A percentile compares a stretch with the other conserved stretches of the same genome.
These are phyloP conservation scores for Magallana ariakensis DNA, from an alignment of 1,140 invertebrate genomes.

Conservation along the genomic window DNA sequence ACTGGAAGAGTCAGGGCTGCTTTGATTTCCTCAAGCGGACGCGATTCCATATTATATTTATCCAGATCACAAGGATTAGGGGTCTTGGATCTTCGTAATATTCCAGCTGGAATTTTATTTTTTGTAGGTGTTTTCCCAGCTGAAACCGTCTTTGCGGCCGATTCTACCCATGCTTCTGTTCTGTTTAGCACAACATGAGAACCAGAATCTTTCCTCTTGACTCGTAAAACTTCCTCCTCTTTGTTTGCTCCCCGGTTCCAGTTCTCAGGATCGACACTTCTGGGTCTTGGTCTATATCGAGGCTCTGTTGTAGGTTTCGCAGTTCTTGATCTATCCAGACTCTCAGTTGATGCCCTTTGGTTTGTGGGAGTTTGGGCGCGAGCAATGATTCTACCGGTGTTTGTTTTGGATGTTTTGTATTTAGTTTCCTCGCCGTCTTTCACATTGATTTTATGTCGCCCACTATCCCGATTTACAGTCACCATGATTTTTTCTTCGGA, in stretches of 20 bases:
- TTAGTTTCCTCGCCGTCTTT: conserved; percentile 49
- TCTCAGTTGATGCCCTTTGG: conserved; percentile 33
- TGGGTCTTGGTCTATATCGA: conserved; percentile 49
- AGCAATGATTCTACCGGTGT: conserved; percentile 52
- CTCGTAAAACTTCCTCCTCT: conserved; percentile 44
- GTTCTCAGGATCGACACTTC: conserved; percentile 58
- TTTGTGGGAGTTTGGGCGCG: conserved; percentile 39
- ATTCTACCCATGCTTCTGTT: conserved; percentile 73
- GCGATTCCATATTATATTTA: conserved; percentile 61
- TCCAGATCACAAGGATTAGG: conserved; percentile 66
- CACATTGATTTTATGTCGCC: conserved; percentile 57
- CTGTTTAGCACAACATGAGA: conserved; percentile 59
- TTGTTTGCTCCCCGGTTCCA: conserved; percentile 34
- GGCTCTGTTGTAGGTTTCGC: conserved; percentile 31
- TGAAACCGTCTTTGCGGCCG: conserved; percentile 60
- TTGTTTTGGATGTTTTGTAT: conserved; percentile 41
- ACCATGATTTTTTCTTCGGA: conserved; percentile 57
- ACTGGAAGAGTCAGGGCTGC: conserved; percentile 68
- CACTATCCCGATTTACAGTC: conserved; percentile 57
- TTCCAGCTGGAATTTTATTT: conserved; percentile 55
- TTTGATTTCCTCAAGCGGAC: conserved; percentile 73
- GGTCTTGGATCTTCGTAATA: conserved; percentile 64
- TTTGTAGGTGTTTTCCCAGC: conserved; percentile 56
- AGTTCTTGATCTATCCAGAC: conserved; percentile 31
- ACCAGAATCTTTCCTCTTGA: conserved; percentile 44